A percentile compares a stretch with the other conserved stretches of the same genome.
Conservation (phyloP, 1,140 invertebrate genomes). For the Temnothorax longispinosus region DNA sequence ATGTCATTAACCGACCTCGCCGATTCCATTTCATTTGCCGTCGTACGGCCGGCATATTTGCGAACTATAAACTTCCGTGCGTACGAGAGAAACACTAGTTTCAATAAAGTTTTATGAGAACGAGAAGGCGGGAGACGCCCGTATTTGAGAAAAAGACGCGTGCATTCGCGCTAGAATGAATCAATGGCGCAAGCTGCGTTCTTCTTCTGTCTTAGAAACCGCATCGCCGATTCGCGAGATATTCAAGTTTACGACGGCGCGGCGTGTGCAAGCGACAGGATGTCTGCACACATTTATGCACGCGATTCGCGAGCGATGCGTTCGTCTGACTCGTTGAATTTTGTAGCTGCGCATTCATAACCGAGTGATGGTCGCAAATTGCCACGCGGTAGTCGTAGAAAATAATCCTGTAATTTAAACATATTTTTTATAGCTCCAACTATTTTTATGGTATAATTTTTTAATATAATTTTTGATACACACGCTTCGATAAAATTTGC, state of each 20-base stretch:
- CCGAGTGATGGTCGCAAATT: background rate
- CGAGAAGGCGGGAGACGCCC: background rate
- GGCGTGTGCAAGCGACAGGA: background rate
- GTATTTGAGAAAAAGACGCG: background rate
- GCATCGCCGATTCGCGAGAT: slow-evolving; percentile 2
- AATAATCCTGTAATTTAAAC: slow-evolving; percentile 4
- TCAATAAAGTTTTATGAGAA: slow-evolving; percentile 64
- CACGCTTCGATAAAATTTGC: background rate
- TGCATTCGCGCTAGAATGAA: background rate
- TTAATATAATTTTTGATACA: background rate
- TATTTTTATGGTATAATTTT: background rate
- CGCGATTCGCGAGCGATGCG: background rate
- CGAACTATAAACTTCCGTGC: slow-evolving; percentile 43
- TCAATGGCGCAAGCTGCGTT: background rate
- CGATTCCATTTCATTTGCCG: slow-evolving; percentile 59
- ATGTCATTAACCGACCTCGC: slow-evolving; percentile 71
- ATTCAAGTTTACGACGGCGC: slow-evolving; percentile 9
- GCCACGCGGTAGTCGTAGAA: background rate
- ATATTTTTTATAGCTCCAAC: background rate
- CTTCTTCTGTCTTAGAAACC: background rate
- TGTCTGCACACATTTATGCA: background rate
- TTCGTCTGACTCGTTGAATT: background rate
- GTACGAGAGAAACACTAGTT: background rate
- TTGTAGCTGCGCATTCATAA: background rate
- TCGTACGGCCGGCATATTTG: slow-evolving; percentile 21